Evolutionary conservation across 2,888 invertebrate genomes (phyloP), one percentile per base, ranked within the genome.

Genomic region (Tiphia femorata): DNA sequence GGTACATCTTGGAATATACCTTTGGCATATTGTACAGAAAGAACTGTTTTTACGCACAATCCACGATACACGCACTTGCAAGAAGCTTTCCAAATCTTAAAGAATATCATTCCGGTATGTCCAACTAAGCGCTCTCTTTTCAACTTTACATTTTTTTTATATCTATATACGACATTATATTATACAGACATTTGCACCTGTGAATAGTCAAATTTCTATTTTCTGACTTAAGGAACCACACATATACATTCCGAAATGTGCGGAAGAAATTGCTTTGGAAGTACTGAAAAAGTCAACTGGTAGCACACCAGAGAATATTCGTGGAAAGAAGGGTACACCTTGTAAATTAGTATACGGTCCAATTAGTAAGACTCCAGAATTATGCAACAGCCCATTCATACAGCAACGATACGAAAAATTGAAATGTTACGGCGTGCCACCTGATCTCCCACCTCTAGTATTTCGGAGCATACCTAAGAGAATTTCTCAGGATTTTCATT

Each of bases 1-100:
- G 78, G 86, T 71, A 86, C 86, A 58, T 81, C 85, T 2, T 84
- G 84, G 49, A 84, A 80, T 64, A 86, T 91, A 73, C 87, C 86
- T 0, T 86, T 87, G 23, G 88, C 87, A 44, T 84, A 89, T 53
- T 90, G 87, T 1, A 89, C 89, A 2, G 91, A 91, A 64, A 86
- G 86, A 47, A 86, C 89, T 0, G 80, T 84, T 60, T 88, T 92
- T 64, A 88, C 90, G 0, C 86, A 86, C 73, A 88, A 88, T 64
- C 89, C 92, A 0, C 88, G 87, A 70, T 85, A 86, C 62, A 76
- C 77, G 44, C 83, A 84, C 63, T 81, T 89, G 1, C 84, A 84
- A 49, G 81, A 84, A 41, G 81, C 85, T 10, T 68, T 88, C 5
- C 83, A 86, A 0, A 77, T 80, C 20, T 81, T 91, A 1, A 83